Evolutionary conservation across 2,797 vertebrate genomes (phyloP), one percentile per base, ranked within the genome.

Genomic region (Enteromius unitaeniatus): DNA sequence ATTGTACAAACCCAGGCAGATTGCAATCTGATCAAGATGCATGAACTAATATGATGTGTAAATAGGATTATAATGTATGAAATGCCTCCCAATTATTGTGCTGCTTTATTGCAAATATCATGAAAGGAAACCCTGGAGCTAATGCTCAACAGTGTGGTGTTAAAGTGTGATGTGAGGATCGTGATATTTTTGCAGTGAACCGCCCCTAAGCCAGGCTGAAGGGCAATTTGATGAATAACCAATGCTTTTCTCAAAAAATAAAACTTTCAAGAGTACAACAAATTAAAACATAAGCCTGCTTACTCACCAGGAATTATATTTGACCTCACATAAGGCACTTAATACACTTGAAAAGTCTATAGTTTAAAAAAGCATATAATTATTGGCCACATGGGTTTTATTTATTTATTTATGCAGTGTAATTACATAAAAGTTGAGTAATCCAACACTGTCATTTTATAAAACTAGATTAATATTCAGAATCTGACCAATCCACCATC

Each of bases 21-120:
- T 0, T 68, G 31, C 31, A 55, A 37, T 23, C 31, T 58, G 21
- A 23, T 15, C 51, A 75, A 55, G 73, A 75, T 8, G 0, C 13
- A 58, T 75, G 0, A 23, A 40, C 31, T 58, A 23, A 55, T 76
- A n/a, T 34, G 28, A 51, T 1, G 11, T 55, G 72, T 74, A 64
- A 77, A 80, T 62, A 78, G 49, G 28, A 34, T 85, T 2, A 83
- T 75, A 78, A 79, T 79, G 79, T 82, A 70, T 83, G 42, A 78
- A 64, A 60, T 45, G 78, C 17, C 64, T 76, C 40, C 69, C 80
- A 85, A 83, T 83, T 86, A 86, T 40, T 37, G 17, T 76, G 68
- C 40, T 70, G 40, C 78, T 76, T 86, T 75, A 84, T 69, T 78
- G 55, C 79, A 82, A 82, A 85, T 81, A 81, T 83, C 51, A 73